Base-by-base conservation (phyloP, 2,113 vertebrate genomes). In the Takifugu flavidus region DNA sequence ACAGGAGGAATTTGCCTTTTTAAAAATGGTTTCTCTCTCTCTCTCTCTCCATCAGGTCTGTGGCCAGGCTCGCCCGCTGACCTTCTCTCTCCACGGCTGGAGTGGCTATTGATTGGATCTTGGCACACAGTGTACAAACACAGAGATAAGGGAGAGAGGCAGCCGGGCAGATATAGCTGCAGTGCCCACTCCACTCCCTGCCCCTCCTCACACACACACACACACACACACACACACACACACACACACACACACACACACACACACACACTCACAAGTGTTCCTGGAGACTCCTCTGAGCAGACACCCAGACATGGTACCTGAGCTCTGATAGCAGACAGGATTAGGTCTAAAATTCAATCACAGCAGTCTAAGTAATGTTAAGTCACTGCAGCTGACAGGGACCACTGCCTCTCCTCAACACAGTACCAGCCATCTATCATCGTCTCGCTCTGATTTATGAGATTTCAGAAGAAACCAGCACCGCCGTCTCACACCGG, bases 51-150 rank as follows among this genome's bases (percentile, higher is more conserved):
- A 74, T 83, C 82, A 82, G 77, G 45, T n/a, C 45, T 39, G 34
- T 77, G 25, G 73, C 83, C 67, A 59, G 61, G 70, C 78, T 73
- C 74, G 75, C 71, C 68, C 76, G 76, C 82, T 90, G 90, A 91
- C 90, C 88, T 91, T 91, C 85, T 89, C 89, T 90, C 87, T 88
- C 84, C 84, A 82, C 70, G 83, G 87, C 80, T 80, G 85, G 86
- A 88, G 82, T 86, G 82, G 82, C 86, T 90, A 91, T 91, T 91
- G 89, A 91, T 90, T 88, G 88, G 87, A 91, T 91, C 88, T 89
- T 90, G 88, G 87, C 90, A 89, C 81, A 82, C 71, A 74, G 89
- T 90, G 90, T 90, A 90, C 87, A 91, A 90, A 90, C 87, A 90
- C 80, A 73, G 81, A 85, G 89, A 91, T 91, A 91, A 90, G 78